These are phyloP conservation scores for Xenopus laevis DNA, from an alignment of 2,113 vertebrate species.

Conservation along the genomic window DNA sequence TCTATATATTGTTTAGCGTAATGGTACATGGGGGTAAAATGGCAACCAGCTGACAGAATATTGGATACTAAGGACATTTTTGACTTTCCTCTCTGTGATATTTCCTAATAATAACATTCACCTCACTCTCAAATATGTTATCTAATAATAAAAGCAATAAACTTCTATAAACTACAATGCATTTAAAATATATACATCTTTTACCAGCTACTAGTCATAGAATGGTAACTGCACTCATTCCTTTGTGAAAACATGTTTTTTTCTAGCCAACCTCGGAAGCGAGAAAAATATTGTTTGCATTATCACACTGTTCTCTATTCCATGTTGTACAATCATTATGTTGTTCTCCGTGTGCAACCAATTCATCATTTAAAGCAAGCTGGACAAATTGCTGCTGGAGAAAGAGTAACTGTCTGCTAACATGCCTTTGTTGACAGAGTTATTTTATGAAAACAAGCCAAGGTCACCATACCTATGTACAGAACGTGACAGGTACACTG, in stretches of 20 bases:
- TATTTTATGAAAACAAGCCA: conserved; percentile 16
- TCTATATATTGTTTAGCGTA: too few relatives aligned
- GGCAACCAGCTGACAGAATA: too few relatives aligned
- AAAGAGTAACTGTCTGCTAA: conserved; percentile 9
- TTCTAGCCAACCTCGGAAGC: not conserved
- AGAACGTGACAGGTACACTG: conserved; percentile 13
- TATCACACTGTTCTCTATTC: conserved; percentile 17
- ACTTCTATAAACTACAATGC: too few relatives aligned
- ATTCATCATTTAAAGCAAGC: conserved; percentile 37
- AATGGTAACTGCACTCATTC: not conserved
- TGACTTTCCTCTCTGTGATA: too few relatives aligned
- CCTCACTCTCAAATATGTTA: too few relatives aligned
- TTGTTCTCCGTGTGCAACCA: conserved; percentile 28
- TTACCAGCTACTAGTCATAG: not conserved
- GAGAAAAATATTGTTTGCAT: conserved; percentile 11
- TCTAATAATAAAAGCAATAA: too few relatives aligned
- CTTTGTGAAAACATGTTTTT: not conserved
- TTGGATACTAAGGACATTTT: too few relatives aligned
- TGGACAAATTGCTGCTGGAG: conserved; percentile 22
- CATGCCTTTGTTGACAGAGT: conserved; percentile 28
- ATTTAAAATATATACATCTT: too few relatives aligned
- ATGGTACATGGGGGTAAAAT: too few relatives aligned
- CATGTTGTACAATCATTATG: conserved; percentile 34
- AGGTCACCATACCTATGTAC: conserved; percentile 6
- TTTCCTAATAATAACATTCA: too few relatives aligned